Conservation (phyloP, 2,113 vertebrate genomes). For the Halcyon senegalensis region DNA sequence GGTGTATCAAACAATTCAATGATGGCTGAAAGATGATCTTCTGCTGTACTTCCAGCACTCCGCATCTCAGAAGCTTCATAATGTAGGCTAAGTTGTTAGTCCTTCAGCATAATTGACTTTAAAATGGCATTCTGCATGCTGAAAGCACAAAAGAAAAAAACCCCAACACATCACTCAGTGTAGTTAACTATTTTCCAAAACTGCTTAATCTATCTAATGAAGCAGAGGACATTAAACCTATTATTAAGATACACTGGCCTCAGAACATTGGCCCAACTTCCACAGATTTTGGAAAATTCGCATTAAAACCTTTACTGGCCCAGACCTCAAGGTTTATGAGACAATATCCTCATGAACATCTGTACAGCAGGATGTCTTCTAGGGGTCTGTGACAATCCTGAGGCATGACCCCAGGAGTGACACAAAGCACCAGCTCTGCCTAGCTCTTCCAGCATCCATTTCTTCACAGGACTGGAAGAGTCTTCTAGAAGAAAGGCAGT, state of each 20-base stretch:
- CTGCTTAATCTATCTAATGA: not conserved
- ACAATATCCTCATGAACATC: not conserved
- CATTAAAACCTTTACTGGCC: not conserved
- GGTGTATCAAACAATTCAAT: not conserved
- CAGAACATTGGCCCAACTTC: not conserved
- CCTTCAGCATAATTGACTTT: not conserved
- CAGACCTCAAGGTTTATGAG: not conserved
- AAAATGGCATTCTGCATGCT: not conserved
- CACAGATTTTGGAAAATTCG: not conserved
- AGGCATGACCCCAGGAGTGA: rapidly evolving
- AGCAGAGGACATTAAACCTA: not conserved
- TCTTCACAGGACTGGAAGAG: not conserved
- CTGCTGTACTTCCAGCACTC: not conserved
- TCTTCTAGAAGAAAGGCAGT: not conserved
- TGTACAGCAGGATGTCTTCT: not conserved
- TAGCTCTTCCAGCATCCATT: not conserved
- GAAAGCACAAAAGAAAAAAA: not conserved
- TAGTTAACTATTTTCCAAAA: not conserved
- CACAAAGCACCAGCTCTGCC: no score
- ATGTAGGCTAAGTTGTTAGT: not conserved
- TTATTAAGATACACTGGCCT: not conserved
- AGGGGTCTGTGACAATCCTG: not conserved
- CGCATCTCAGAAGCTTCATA: not conserved
- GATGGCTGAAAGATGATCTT: not conserved
- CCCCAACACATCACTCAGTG: not conserved